Evolutionary conservation across 2,113 vertebrate species (phyloP).

Genomic region (Ammodytes marinus): DNA sequence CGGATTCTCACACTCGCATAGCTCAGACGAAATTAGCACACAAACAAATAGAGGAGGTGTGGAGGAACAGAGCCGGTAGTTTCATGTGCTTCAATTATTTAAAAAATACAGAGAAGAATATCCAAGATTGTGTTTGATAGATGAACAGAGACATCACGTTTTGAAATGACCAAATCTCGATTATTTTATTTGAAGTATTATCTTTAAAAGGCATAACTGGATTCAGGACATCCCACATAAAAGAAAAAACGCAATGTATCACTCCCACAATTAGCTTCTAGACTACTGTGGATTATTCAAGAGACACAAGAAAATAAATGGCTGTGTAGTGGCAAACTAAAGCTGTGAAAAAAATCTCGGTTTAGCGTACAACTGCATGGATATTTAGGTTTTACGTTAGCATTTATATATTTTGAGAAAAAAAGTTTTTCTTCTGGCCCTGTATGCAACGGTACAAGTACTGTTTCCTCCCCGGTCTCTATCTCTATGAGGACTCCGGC

Average conservation of each 20-base stretch:
- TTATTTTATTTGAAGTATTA: neutral
- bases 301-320: too few species aligned
- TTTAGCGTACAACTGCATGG: too few species aligned
- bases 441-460: too few species aligned
- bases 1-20: constrained; percentile 53
- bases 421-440: too few species aligned
- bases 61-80: constrained; percentile 1
- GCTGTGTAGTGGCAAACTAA: too few species aligned
- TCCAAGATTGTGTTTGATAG: neutral
- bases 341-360: too few species aligned
- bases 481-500: constrained; percentile 39
- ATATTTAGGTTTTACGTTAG: too few species aligned
- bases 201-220: neutral
- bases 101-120: neutral
- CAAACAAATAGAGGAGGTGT: constrained; percentile 24
- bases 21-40: constrained; percentile 62
- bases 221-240: neutral
- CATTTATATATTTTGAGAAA: too few species aligned
- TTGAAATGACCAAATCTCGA: neutral
- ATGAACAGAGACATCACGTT: neutral
- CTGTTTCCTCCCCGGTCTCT: neutral
- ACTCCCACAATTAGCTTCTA: too few species aligned
- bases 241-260: neutral
- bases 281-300: too few species aligned
- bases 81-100: neutral